Evolutionary conservation across 1,140 invertebrate genomes (phyloP), one percentile per base, ranked within the genome.

Genomic region (Procambarus virginalis): DNA sequence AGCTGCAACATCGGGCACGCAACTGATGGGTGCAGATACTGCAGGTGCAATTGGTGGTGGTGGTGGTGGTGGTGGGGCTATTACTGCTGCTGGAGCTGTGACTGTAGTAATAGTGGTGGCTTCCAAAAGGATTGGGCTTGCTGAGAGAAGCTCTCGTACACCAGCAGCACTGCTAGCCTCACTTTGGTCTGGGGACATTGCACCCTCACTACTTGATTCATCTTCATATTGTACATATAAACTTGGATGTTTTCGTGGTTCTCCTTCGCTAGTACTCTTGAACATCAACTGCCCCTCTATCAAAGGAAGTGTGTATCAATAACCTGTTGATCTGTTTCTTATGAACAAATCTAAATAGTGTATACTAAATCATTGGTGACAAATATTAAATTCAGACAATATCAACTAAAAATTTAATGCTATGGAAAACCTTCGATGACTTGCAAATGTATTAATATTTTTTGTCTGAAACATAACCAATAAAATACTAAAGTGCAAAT

Each of bases 241-340:
- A 75, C 96, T 96, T 4, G 97, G 97, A 92, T 97, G 96, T 86
- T 97, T 96, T 8, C 96, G 96, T 9, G 97, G 94, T 89, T 97
- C 96, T 2, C 96, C 97, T 94, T 99, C 98, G 93, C 97, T 97
- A 70, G 98, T 98, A 6, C 97, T 97, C 93, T 98, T 98, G 94
- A 98, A 99, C 86, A 97, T 96, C 93, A 99, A 96, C 84, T 97
- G 96, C 68, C 98, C 98, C 94, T 98, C 96, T 96, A 94, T 83
- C n/a, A 70, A 49, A 51, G 51, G 12, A 46, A 79, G 20, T 58
- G 34, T 34, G 34, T 34, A 34, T 34, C 34, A 34, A 34, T 34
- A 34, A 34, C 34, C 34, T 34, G 34, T 34, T 34, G 34, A 34
- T 34, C 34, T 34, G 34, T 34, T 34, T 34, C 34, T 3, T 55